A percentile compares a stretch with the other conserved stretches of the same genome.
phyloP scores from a whole-genome alignment of 2,113 vertebrate genomes.

The Chauna torquata region DNA sequence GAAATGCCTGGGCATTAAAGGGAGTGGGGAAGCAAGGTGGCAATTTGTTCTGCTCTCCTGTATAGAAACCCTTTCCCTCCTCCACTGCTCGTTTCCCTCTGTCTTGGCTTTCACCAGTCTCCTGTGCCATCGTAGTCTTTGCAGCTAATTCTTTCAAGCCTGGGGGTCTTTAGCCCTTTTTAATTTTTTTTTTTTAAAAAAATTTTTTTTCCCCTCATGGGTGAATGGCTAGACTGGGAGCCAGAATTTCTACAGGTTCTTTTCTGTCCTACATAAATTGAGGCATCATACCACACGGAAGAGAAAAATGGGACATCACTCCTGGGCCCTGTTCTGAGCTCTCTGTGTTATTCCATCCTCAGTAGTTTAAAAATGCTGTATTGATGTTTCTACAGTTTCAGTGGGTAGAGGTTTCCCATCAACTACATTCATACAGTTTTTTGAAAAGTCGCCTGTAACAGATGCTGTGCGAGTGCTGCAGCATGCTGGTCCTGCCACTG shows the following conservation, averaged over 20 bases:
- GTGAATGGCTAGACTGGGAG: background rate
- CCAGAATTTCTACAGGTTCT: background rate
- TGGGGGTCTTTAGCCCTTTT: background rate
- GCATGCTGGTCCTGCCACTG: no score
- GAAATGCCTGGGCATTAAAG: accelerated
- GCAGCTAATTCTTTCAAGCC: background rate
- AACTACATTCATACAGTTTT: accelerated
- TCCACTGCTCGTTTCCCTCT: background rate
- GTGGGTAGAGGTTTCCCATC: background rate
- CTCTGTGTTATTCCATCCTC: background rate
- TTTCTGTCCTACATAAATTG: background rate
- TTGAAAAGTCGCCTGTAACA: no score
- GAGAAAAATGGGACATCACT: background rate
- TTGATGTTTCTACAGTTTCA: background rate
- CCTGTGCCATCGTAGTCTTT: no score
- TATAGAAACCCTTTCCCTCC: accelerated
- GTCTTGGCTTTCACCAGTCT: background rate
- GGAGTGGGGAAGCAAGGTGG: accelerated
- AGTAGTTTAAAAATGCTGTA: background rate
- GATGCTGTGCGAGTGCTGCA: no score
- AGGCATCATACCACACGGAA: background rate
- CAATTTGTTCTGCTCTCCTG: accelerated
- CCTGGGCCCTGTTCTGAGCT: background rate
- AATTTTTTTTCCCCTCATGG: background rate
- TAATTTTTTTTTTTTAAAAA: background rate